Evolutionary conservation across 2,888 invertebrate species (phyloP).

Genomic region (Laspeyria flexula): DNA sequence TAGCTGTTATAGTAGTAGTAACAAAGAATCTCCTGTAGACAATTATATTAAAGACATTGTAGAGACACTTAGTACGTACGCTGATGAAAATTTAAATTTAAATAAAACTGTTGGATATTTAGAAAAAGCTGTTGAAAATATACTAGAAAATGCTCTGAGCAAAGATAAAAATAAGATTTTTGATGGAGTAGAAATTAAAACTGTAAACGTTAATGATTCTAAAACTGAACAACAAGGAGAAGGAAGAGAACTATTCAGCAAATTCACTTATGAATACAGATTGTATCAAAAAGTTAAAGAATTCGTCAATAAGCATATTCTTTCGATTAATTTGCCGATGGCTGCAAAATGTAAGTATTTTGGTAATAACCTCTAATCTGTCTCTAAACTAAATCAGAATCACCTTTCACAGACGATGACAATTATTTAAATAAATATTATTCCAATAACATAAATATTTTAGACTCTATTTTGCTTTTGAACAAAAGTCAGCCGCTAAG

Average conservation of each 20-base stretch:
- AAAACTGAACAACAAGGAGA: slow-evolving; percentile 39
- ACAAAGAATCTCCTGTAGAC: slow-evolving; percentile 45
- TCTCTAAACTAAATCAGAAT: not conserved
- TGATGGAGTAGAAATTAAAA: slow-evolving; percentile 85
- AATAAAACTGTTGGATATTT: slow-evolving; percentile 72
- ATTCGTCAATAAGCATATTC: slow-evolving; percentile 86
- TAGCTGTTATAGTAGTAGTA: slow-evolving; percentile 76
- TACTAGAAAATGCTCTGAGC: slow-evolving; percentile 85
- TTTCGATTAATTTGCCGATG: slow-evolving; percentile 89
- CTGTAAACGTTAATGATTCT: slow-evolving; percentile 41
- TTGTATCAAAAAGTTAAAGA: slow-evolving; percentile 85
- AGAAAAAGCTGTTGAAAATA: slow-evolving; percentile 82
- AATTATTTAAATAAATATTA: no score
- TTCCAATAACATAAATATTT: no score
- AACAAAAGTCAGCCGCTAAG: no score
- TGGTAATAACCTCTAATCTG: not conserved
- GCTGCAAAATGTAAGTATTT: slow-evolving; percentile 87
- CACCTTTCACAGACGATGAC: not conserved
- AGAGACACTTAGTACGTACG: slow-evolving; percentile 60
- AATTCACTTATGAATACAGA: slow-evolving; percentile 81
- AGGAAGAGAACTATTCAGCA: slow-evolving; percentile 71
- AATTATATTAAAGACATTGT: slow-evolving; percentile 61
- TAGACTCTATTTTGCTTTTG: no score
- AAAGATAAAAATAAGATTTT: slow-evolving; percentile 85
- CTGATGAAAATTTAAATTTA: slow-evolving; percentile 63